Evolutionary conservation across 2,797 vertebrate genomes (phyloP), one percentile per base, ranked within the genome.

Genomic region (Danionella dracula): DNA sequence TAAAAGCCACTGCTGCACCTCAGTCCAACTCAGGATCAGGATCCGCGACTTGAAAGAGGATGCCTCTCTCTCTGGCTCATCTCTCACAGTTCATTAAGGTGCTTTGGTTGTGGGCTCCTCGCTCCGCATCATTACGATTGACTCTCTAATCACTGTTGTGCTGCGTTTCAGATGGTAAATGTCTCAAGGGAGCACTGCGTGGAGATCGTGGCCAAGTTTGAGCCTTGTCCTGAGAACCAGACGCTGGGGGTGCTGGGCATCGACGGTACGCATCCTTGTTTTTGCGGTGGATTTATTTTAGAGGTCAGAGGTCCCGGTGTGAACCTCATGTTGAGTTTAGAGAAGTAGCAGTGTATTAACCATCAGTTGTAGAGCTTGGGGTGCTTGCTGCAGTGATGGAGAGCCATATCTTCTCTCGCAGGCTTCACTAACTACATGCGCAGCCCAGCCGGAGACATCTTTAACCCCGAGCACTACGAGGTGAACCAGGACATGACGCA

Each of bases 371-470:
- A 9, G 55, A n/a, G n/a, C n/a, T n/a, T n/a, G n/a, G n/a, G n/a
- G n/a, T n/a, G n/a, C n/a, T 17, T 67, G 29, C n/a, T 27, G 2
- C n/a, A 31, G n/a, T n/a, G n/a, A n/a, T n/a, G n/a, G n/a, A n/a
- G n/a, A n/a, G n/a, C n/a, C n/a, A n/a, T n/a, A n/a, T n/a, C n/a
- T n/a, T 27, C 23, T 27, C 17, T 54, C 4, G 0, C 81, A 99
- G 97, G 97, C 68, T 96, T 99, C 76, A 99, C 96, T 5, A 97
- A 92, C 72, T 99, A 96, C 80, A 95, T 91, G 70, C 85, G 96
- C 74, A 97, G 97, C 70, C 96, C 96, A 0, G 91, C 91, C 0
- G 96, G 96, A 0, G 97, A 99, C 83, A 93, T 99, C 70, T 98
- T 98, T 79, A 95, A 96, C 79, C 92, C 93, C 0, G 91, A 92